A percentile compares a stretch with the other conserved stretches of the same genome.
Evolutionary conservation across 2,113 vertebrate genomes (phyloP).

Genomic region (Zosterops lateralis): DNA sequence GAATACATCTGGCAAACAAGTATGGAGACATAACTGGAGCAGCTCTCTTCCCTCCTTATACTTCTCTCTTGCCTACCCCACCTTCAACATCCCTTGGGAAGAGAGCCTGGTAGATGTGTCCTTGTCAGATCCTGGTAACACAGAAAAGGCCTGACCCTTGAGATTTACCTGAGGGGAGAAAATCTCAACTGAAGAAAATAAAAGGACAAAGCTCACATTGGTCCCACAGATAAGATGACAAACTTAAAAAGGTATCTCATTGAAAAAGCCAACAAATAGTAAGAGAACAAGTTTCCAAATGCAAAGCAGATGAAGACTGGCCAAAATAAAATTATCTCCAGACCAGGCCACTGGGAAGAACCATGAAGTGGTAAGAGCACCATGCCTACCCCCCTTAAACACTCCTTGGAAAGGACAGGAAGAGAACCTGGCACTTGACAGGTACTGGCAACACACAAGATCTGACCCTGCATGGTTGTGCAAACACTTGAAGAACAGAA

Average conservation of each 20-base stretch:
- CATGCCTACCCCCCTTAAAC: neutral
- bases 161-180: neutral
- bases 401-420: accelerated
- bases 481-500: neutral
- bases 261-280: neutral
- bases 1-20: neutral
- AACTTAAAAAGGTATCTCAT: neutral
- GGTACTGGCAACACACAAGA: neutral
- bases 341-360: neutral
- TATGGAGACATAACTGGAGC: neutral
- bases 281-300: neutral
- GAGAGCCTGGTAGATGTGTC: neutral
- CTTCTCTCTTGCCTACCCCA: neutral
- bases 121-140: neutral
- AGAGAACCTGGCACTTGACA: neutral
- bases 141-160: neutral
- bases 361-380: neutral
- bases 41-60: neutral
- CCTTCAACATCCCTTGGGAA: neutral
- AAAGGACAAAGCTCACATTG: neutral
- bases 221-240: neutral
- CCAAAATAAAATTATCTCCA: neutral
- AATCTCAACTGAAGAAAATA: neutral
- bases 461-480: neutral
- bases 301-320: neutral